Percentiles rank a stretch among this genome's conserved stretches.
Conservation (phyloP, 2,113 vertebrate genomes). For the Echinops telfairi region DNA sequence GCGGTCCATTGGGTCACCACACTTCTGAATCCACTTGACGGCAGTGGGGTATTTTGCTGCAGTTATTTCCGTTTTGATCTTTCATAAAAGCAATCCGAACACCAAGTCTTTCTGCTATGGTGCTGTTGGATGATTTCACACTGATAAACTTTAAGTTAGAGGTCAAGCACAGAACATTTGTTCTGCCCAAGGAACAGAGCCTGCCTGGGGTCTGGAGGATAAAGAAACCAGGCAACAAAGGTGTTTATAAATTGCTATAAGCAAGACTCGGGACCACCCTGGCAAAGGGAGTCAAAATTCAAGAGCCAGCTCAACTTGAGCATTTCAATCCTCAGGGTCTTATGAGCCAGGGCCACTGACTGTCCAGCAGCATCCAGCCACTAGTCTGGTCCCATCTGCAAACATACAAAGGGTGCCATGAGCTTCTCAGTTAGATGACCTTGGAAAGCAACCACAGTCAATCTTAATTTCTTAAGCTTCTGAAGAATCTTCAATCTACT, state of each 20-base stretch:
- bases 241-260: not conserved
- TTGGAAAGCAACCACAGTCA: conserved; percentile 53
- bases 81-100: not conserved
- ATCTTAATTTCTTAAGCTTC: conserved; percentile 59
- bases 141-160: not conserved
- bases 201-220: not conserved
- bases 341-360: not conserved
- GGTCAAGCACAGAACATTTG: not conserved
- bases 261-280: not conserved
- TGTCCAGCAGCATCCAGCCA: not conserved
- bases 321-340: not conserved
- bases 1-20: too few relatives aligned
- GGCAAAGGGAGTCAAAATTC: not conserved
- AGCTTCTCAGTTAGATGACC: conserved; percentile 4
- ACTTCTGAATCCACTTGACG: too few relatives aligned
- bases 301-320: not conserved
- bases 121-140: not conserved
- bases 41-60: too few relatives aligned
- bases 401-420: not conserved
- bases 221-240: not conserved
- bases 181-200: not conserved
- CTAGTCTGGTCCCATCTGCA: not conserved
- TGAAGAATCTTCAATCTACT: conserved; percentile 57
- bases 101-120: not conserved
- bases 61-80: not conserved